phyloP scores from a whole-genome alignment of 2,888 invertebrate genomes.

The Myathropa florea region DNA sequence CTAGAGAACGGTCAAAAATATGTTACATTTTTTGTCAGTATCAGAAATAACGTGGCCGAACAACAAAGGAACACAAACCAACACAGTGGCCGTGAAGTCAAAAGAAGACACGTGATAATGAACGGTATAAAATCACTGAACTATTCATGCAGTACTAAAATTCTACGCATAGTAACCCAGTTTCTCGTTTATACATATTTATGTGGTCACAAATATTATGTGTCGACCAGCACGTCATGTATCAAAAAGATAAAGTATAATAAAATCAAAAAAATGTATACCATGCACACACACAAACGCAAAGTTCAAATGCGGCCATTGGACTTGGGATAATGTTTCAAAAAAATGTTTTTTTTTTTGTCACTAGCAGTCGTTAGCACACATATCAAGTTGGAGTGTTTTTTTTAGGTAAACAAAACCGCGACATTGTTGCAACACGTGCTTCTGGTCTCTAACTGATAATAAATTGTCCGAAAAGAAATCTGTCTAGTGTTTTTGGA shows the following conservation, averaged over 20 bases:
- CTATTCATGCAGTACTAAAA: slow-evolving; percentile 53
- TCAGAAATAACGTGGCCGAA: background rate
- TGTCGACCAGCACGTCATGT: background rate
- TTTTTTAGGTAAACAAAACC: slow-evolving; percentile 14
- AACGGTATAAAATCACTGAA: slow-evolving; percentile 10
- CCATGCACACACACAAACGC: background rate
- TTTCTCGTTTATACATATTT: slow-evolving; percentile 13
- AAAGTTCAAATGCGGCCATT: slow-evolving; percentile 65
- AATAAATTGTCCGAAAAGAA: background rate
- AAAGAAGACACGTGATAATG: slow-evolving; percentile 11
- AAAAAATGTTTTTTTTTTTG: background rate
- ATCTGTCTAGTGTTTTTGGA: background rate
- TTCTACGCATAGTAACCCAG: slow-evolving; percentile 56
- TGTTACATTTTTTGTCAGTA: background rate
- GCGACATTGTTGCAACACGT: slow-evolving; percentile 19
- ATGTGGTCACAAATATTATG: background rate
- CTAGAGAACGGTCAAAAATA: background rate
- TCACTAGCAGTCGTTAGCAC: slow-evolving; percentile 6
- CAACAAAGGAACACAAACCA: background rate
- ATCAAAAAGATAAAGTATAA: slow-evolving; percentile 31
- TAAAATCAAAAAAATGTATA: background rate
- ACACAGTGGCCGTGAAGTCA: background rate
- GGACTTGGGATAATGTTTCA: slow-evolving; percentile 48
- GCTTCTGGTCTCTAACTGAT: background rate
- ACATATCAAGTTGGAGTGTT: slow-evolving; percentile 7